Evolutionary conservation across 2,888 invertebrate genomes (phyloP), one percentile per base, ranked within the genome.

Genomic region (Stenodera caucasica): DNA sequence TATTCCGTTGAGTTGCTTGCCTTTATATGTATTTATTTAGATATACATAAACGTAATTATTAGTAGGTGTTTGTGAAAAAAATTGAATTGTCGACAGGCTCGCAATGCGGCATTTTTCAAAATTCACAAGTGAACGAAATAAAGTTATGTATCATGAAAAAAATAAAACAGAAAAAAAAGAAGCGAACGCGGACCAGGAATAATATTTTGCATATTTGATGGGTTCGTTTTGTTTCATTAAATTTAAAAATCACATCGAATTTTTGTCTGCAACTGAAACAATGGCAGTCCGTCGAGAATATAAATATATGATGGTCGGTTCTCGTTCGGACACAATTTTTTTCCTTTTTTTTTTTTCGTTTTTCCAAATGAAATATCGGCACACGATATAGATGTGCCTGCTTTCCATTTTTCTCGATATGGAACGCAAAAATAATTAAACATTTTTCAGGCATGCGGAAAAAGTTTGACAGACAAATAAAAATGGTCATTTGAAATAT

Each of bases 391-490:
- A 78, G 78, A 78, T 78, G 79, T 75, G 77, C 76, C 71, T 72
- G 75, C 75, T 76, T 74, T 45, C 45, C 45, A 75, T 78, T 74
- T 76, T 78, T 76, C 79, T 79, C 80, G 80, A 80, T 81, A 80
- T 77, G 80, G 77, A 80, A 81, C 80, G 80, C 78, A 80, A 81
- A 81, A 81, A 80, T 81, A 80, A 80, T 81, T 80, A 80, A 80
- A 81, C 81, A 81, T 81, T 81, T 81, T 80, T 81, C 80, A 80
- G 80, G 79, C 79, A 80, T 78, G 80, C 80, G 80, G 80, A 80
- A 79, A 80, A 80, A 80, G 79, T 81, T 80, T 80, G 81, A 80
- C 81, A 80, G 80, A 80, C 80, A 80, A 80, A 81, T 81, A 81
- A 80, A 81, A 80, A 81, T 80, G 79, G 78, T 77, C 78, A 77